A percentile compares a stretch with the other conserved stretches of the same genome.
phyloP scores from a whole-genome alignment of 2,888 invertebrate genomes.

The Pristionchus entomophagus region DNA sequence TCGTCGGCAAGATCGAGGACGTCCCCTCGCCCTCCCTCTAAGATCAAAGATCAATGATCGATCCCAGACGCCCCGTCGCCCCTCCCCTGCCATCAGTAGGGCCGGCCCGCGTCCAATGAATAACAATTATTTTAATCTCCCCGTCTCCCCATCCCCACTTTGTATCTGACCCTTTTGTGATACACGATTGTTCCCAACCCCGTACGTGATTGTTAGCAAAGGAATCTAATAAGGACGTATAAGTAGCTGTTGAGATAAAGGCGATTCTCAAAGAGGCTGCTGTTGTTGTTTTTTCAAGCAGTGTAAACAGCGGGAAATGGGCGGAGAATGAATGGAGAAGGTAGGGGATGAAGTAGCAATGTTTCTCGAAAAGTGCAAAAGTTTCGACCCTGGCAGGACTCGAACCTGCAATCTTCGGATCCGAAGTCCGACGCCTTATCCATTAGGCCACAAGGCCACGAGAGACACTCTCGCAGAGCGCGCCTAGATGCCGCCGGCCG shows the following conservation, averaged over 20 bases:
- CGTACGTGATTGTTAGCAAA: not conserved
- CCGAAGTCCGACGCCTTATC: conserved; percentile 75
- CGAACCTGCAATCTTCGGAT: conserved; percentile 75
- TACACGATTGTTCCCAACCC: not conserved
- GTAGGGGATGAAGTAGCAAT: not conserved
- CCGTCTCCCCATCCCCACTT: not conserved
- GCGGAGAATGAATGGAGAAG: not conserved
- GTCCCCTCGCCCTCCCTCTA: conserved; percentile 33
- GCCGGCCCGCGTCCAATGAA: too few relatives aligned
- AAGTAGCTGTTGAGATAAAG: not conserved
- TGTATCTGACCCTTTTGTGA: not conserved
- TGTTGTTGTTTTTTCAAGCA: not conserved
- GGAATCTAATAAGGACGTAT: not conserved
- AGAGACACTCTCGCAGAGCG: not conserved
- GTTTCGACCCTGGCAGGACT: conserved; percentile 68
- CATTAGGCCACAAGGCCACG: conserved; percentile 73
- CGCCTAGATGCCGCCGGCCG: not conserved
- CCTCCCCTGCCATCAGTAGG: too few relatives aligned
- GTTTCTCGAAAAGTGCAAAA: not conserved
- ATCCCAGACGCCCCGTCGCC: not conserved
- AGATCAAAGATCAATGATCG: conserved; percentile 25
- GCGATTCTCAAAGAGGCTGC: not conserved
- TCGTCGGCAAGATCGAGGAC: conserved; percentile 69
- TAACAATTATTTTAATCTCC: too few relatives aligned
- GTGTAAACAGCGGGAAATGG: not conserved